Conservation (phyloP, 2,888 invertebrate species). For the Agriopis leucophaearia region DNA sequence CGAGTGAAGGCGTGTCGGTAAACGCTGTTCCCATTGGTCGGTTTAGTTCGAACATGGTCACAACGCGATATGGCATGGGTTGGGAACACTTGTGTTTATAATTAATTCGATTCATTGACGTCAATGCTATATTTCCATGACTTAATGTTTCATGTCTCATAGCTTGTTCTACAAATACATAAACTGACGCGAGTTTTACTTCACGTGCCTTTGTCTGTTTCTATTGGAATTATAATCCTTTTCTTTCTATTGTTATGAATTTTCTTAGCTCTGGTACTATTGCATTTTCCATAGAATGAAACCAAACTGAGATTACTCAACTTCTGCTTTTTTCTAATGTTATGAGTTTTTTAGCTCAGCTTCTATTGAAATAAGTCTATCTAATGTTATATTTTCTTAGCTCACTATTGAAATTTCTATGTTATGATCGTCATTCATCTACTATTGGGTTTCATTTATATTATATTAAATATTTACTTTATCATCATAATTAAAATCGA, state of each 20-base stretch:
- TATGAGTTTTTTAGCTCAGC: not conserved
- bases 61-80: constrained; percentile 30
- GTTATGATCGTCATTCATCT: too few relatives aligned
- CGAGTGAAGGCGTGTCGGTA: constrained; percentile 57
- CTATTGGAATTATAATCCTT: not conserved
- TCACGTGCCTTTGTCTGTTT: not conserved
- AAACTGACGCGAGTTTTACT: not conserved
- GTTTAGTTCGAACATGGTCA: constrained; percentile 29
- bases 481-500: constrained; percentile 6
- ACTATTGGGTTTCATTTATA: too few relatives aligned
- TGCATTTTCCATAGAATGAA: not conserved
- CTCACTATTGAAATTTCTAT: not conserved
- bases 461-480: too few relatives aligned
- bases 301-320: not conserved
- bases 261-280: not conserved
- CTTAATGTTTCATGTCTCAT: not conserved
- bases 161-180: not conserved
- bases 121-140: constrained; percentile 12
- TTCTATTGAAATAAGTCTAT: not conserved
- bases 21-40: constrained; percentile 53
- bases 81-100: constrained; percentile 32
- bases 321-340: not conserved
- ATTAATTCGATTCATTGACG: constrained; percentile 23
- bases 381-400: too few relatives aligned
- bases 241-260: not conserved